These are phyloP conservation scores for Zoanthus sansibaricus DNA, from an alignment of 92 coral and sea anemone species.

Conservation along the genomic window DNA sequence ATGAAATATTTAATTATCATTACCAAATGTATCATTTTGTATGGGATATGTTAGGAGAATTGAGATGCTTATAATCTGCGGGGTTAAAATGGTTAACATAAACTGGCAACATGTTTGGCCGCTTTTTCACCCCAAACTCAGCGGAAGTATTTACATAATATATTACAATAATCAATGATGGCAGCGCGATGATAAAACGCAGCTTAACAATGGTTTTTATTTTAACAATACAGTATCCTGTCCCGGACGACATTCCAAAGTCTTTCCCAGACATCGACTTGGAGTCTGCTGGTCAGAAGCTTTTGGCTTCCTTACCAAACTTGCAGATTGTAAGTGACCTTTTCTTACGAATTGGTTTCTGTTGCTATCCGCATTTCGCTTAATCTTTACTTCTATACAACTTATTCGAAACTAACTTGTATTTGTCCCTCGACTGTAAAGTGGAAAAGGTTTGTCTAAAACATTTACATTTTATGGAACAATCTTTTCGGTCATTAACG, in stretches of 20 bases:
- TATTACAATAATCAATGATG: no score
- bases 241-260: constrained; percentile 69
- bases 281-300: constrained; percentile 77
- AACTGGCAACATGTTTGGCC: neutral
- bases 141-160: no score
- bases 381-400: neutral
- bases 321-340: constrained; percentile 60
- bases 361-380: neutral
- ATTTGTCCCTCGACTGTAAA: no score
- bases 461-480: no score
- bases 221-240: constrained; percentile 37
- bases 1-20: no score
- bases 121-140: no score
- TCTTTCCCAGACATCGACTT: constrained; percentile 76
- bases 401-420: no score
- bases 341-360: neutral
- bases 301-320: constrained; percentile 67
- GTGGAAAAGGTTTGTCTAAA: no score
- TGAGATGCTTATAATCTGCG: no score
- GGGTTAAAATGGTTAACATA: neutral
- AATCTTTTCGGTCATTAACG: no score
- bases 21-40: no score
- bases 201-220: neutral
- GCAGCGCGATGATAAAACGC: neutral
- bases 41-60: no score